These are phyloP conservation scores for Plebejus argus DNA, from an alignment of 2,888 invertebrate genomes.

Conservation along the genomic window DNA sequence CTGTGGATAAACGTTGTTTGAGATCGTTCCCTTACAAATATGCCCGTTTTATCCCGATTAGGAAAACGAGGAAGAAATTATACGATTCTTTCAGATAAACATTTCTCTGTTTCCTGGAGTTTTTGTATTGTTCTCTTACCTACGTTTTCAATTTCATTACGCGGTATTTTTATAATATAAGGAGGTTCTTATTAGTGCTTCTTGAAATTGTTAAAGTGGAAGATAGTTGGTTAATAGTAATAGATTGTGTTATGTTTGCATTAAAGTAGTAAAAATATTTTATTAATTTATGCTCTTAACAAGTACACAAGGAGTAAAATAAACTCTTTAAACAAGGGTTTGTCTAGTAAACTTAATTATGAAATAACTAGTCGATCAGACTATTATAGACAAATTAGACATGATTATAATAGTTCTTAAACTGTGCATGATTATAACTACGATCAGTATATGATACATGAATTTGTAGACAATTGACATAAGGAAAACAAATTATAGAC, in stretches of 20 bases:
- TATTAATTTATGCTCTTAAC: no score
- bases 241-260: not conserved
- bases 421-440: no score
- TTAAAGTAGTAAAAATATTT: no score
- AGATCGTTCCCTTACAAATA: slow-evolving; percentile 68
- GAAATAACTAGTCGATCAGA: no score
- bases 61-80: slow-evolving; percentile 61
- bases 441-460: no score
- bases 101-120: slow-evolving; percentile 30
- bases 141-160: slow-evolving; percentile 20
- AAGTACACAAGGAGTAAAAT: no score
- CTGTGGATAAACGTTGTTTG: slow-evolving; percentile 74
- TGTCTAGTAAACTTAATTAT: no score
- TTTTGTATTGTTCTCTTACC: slow-evolving; percentile 20
- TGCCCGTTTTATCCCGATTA: slow-evolving; percentile 63
- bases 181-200: not conserved
- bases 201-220: not conserved
- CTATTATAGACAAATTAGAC: no score
- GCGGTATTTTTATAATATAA: slow-evolving; percentile 6
- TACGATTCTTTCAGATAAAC: slow-evolving; percentile 54
- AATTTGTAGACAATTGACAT: no score
- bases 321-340: no score
- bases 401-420: no score
- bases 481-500: not conserved
- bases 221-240: not conserved